Conservation (phyloP, 2,888 invertebrate genomes). For the Coremacera marginata region DNA sequence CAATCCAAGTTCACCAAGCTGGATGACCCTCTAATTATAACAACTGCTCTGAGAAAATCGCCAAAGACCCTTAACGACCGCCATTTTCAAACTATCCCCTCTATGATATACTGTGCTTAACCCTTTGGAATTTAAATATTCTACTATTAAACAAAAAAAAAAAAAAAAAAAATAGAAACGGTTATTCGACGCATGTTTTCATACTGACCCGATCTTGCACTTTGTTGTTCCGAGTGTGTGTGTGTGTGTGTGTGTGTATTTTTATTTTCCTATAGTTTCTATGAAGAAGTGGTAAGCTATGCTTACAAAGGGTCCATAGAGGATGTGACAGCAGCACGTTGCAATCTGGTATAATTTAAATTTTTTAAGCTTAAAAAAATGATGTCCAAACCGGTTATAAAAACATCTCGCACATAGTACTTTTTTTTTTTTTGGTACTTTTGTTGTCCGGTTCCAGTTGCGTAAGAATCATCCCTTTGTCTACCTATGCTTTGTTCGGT, state of each 20-base stretch:
- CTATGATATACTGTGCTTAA: conserved; percentile 16
- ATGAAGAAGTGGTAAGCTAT: not conserved
- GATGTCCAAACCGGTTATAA: conserved; percentile 60
- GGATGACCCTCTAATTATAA: conserved; percentile 28
- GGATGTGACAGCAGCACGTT: conserved; percentile 5
- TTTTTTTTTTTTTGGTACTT: not conserved
- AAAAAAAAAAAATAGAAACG: not conserved
- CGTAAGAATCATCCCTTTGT: conserved; percentile 30
- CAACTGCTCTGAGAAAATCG: not conserved
- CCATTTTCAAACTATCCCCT: conserved; percentile 12
- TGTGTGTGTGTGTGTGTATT: not conserved
- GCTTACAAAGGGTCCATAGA: conserved; percentile 6
- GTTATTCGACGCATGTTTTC: conserved; percentile 5
- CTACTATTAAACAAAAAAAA: not conserved
- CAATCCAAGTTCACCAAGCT: not conserved
- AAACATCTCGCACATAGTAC: conserved; percentile 13
- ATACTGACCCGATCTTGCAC: conserved; percentile 25
- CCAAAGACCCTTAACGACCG: not conserved
- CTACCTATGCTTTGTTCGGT: conserved; percentile 3
- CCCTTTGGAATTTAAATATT: not conserved
- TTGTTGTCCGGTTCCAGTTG: conserved; percentile 33
- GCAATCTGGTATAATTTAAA: conserved; percentile 30
- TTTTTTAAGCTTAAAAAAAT: conserved; percentile 50
- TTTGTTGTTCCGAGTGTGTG: not conserved
- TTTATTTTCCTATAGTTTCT: not conserved